phyloP scores from a whole-genome alignment of 37 sponge, comb jelly and placozoan species.

The Ianthella basta region DNA sequence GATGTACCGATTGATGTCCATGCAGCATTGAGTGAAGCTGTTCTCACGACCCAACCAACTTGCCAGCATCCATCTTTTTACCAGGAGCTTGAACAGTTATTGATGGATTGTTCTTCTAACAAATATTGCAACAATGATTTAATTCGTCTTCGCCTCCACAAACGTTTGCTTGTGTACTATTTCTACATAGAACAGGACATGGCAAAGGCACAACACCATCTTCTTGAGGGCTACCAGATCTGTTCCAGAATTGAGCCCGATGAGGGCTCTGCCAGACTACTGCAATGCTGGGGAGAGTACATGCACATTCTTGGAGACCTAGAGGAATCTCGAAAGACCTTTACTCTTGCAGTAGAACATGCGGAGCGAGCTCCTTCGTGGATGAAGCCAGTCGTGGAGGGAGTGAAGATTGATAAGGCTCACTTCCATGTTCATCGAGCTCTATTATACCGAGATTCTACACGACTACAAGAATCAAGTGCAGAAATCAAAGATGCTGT shows the following conservation, averaged over 20 bases:
- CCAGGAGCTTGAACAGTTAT: not conserved
- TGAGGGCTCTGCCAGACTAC: not conserved
- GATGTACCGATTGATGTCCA: not conserved
- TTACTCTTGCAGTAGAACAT: not conserved
- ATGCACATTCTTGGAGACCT: slow-evolving; percentile 25
- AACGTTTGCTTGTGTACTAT: slow-evolving; percentile 3
- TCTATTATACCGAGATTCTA: not conserved
- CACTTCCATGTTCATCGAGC: slow-evolving; percentile 1
- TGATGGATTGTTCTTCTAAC: not conserved
- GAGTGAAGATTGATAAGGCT: slow-evolving; percentile 16
- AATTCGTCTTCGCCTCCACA: slow-evolving; percentile 2
- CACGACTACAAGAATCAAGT: not conserved
- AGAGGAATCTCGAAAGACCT: slow-evolving; percentile 4
- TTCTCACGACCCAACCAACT: not conserved
- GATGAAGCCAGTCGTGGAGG: slow-evolving; percentile 10
- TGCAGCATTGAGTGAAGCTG: not conserved
- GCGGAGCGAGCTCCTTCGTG: not conserved
- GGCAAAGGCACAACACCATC: slow-evolving; percentile 8
- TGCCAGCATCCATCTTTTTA: not conserved
- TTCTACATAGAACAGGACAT: slow-evolving; percentile 16
- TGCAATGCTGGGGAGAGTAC: not conserved
- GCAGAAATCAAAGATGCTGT: not conserved
- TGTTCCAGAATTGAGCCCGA: slow-evolving; percentile 8
- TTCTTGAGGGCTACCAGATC: not conserved
- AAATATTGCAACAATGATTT: slow-evolving; percentile 1